Percentiles rank a stretch among this genome's conserved stretches.
Conservation (phyloP, 2,797 vertebrate species). For the Gallinago nigripennis region DNA sequence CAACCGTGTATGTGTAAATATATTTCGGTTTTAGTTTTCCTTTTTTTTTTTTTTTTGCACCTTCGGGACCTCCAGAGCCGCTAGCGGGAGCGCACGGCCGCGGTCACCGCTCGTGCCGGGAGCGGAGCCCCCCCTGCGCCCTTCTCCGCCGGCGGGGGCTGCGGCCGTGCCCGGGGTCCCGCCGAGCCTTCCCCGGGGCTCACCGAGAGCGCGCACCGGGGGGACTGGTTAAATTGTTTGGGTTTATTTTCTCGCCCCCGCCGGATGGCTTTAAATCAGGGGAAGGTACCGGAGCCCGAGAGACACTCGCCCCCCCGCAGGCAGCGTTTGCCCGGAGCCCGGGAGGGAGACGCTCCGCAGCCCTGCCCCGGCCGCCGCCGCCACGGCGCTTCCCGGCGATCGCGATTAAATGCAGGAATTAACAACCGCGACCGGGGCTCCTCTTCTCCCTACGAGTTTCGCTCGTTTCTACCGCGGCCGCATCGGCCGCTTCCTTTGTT, state of each 20-base stretch:
- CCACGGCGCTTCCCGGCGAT: background rate
- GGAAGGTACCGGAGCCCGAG: background rate
- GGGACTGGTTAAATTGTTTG: background rate
- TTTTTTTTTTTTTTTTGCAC: background rate
- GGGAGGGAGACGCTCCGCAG: background rate
- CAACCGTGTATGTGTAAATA: background rate
- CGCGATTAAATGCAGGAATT: background rate
- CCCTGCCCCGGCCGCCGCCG: background rate
- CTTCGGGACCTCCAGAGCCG: background rate
- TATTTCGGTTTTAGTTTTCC: background rate
- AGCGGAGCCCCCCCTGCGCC: background rate
- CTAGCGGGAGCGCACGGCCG: background rate
- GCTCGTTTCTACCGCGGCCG: background rate
- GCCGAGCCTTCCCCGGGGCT: background rate
- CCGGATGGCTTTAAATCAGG: background rate
- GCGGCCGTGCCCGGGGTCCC: background rate
- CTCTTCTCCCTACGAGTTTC: background rate
- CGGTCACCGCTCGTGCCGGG: background rate
- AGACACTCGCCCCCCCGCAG: background rate
- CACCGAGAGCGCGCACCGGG: background rate
- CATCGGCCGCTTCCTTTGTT: constrained; percentile 6
- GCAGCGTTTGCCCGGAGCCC: background rate
- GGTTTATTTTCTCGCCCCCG: background rate
- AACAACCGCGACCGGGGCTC: background rate
- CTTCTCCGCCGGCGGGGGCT: background rate